Base-by-base conservation (phyloP, 2,888 invertebrate genomes). In the Eremobia ochroleuca region DNA sequence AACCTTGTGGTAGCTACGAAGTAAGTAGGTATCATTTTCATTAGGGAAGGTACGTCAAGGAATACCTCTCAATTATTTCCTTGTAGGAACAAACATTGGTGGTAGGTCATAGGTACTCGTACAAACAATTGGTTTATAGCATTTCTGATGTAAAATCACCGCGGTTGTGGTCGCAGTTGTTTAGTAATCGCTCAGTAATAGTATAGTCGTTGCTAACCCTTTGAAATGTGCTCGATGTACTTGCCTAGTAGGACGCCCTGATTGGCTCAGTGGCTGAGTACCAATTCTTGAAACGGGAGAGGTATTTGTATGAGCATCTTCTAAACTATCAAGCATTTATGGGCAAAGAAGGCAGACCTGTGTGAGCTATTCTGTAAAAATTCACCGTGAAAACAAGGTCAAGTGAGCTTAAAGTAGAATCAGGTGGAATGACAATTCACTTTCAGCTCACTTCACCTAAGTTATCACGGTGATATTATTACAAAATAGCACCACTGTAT, bases 131-230 rank as follows among this genome's bases (percentile, higher is more conserved):
- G 15, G 43, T 55, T 28, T 49, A 31, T 55, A 67, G 59, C 34
- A 46, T 64, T n/a, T 64, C 31, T 15, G 55, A 67, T 61, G 34
- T 21, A 46, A 77, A 52, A 46, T 66, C 4, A 68, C 37, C 61
- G 68, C 52, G 66, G 79, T 79, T 82, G 59, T 6, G 67, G 79
- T 79, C 18, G 3, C 61, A 40, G 6, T 61, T 67, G 67, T 70
- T 67, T 34, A 43, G 58, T 67, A 77, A 66, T 70, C 58, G 49
- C n/a, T 46, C 21, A 31, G 34, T 72, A 34, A 43, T 58, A 43
- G 8, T n/a, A 71, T 37, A 21, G 18, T 18, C 34, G 52, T 18
- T 52, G 34, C 34, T 18, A 34, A 34, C 49, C 43, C 18, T 28
- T 9, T 28, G 28, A 28, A 43, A 65, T 59, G 43, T 65, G 40